Conservation (phyloP, 2,113 vertebrate species). For the Dermatemys mawii region DNA sequence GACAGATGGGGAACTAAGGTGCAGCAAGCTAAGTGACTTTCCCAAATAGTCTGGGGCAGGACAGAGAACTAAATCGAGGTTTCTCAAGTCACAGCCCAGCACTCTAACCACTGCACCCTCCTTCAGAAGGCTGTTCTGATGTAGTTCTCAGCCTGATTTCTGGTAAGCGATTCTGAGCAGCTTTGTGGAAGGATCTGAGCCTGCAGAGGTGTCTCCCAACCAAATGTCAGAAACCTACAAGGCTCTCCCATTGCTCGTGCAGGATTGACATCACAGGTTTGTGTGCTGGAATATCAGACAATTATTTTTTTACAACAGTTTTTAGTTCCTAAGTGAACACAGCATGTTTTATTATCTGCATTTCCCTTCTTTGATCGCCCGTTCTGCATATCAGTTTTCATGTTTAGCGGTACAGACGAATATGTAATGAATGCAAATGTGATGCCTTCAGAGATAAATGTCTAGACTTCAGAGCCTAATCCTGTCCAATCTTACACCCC, state of each 20-base stretch:
- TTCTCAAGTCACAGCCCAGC: rapidly evolving
- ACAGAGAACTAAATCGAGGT: rapidly evolving
- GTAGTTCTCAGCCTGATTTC: rapidly evolving
- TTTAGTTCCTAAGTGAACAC: conserved; percentile 58
- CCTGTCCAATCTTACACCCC: conserved; percentile 61
- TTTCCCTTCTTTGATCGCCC: conserved; percentile 73
- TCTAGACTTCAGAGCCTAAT: conserved; percentile 70
- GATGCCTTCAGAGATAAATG: conserved; percentile 53
- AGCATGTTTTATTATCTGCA: conserved; percentile 73
- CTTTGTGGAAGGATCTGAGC: rapidly evolving
- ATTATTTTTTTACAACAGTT: conserved; percentile 21
- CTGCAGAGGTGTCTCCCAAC: background rate
- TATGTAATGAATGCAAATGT: conserved; percentile 67
- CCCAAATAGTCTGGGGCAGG: background rate
- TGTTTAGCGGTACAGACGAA: conserved; percentile 73
- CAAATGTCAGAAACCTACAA: background rate
- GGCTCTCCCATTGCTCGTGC: background rate
- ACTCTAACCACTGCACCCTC: rapidly evolving
- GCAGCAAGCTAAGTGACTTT: background rate
- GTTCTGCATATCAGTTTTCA: conserved; percentile 71
- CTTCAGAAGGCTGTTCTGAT: rapidly evolving
- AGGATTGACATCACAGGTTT: background rate
- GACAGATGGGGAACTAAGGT: background rate
- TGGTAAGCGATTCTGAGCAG: background rate
- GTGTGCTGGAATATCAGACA: conserved; percentile 39